Base-by-base conservation (phyloP, 2,888 invertebrate genomes). In the Plagiodera versicolora region DNA sequence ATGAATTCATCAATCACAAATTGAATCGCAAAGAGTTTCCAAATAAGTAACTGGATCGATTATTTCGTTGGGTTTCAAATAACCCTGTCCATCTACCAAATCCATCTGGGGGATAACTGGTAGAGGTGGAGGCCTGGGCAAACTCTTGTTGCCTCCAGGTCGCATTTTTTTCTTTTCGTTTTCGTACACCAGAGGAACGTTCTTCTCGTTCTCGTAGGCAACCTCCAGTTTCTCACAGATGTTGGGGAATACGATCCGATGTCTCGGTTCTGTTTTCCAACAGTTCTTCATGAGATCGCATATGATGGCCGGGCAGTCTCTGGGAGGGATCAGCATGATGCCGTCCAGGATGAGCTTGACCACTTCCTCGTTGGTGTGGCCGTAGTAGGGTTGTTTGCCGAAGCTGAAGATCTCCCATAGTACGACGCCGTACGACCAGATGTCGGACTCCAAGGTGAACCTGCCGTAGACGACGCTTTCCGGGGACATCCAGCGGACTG, bases 401-500 rank as follows among this genome's bases (percentile, higher is more conserved):
- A 89, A 89, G 68, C 92, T 92, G 82, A 92, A 96, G 58, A 95
- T 91, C 80, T 97, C 96, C 96, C 96, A 96, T 0, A 97, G 83
- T 4, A 95, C 90, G 1, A 96, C 92, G 0, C 95, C 96, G 76
- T 90, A 96, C 0, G 94, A 91, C 95, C 95, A 96, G 0, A 95
- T 90, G 77, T 96, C 96, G 0, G 93, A 93, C 80, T 95, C 94
- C 56, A 94, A 85, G 0, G 94, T 94, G 78, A 94, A 95, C 49
- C 92, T 87, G 19, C 94, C 94, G 75, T 92, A 95, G 64, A 94
- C 85, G 39, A 96, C 90, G 69, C 94, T 91, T 80, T 97, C 96
- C 0, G 94, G 94, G 0, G 95, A 90, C 95, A 96, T 95, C 96
- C 96, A 97, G n/a, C 96, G 85, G 0, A 97, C 90, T 0, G 96